phyloP scores from a whole-genome alignment of 1,140 invertebrate species.

The Hyphantria cunea region DNA sequence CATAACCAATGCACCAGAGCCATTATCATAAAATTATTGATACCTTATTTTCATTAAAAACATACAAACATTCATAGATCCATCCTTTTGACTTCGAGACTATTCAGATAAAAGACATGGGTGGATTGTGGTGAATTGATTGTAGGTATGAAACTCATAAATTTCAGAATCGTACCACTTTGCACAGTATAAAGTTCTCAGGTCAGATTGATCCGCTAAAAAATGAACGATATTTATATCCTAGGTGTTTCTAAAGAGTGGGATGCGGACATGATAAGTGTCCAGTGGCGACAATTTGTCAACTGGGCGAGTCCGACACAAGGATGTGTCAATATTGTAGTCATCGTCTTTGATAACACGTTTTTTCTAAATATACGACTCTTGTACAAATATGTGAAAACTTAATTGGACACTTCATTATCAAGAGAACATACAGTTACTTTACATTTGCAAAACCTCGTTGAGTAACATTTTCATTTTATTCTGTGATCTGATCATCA shows the following conservation, averaged over 20 bases:
- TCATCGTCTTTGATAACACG: constrained; percentile 5
- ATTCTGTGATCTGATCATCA: no score
- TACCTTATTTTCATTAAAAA: no score
- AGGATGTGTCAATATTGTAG: constrained; percentile 8
- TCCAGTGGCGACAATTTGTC: constrained; percentile 16
- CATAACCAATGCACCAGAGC: no score
- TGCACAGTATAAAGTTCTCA: not conserved
- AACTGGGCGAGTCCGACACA: not conserved
- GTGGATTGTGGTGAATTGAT: no score
- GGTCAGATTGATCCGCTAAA: not conserved
- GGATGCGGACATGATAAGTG: constrained; percentile 3
- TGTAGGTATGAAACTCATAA: no score
- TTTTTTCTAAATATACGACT: constrained; percentile 1
- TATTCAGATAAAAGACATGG: no score
- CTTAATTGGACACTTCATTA: not conserved
- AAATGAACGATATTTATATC: not conserved
- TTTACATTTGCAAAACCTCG: no score
- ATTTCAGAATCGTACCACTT: not conserved
- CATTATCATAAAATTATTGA: no score
- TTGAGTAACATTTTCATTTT: no score
- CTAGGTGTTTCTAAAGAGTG: not conserved
- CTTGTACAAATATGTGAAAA: not conserved
- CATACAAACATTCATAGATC: no score
- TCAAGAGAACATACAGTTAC: not conserved
- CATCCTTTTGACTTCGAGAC: no score